These are phyloP conservation scores for Proisotoma minuta DNA, from an alignment of 2,888 invertebrate genomes.

Conservation along the genomic window DNA sequence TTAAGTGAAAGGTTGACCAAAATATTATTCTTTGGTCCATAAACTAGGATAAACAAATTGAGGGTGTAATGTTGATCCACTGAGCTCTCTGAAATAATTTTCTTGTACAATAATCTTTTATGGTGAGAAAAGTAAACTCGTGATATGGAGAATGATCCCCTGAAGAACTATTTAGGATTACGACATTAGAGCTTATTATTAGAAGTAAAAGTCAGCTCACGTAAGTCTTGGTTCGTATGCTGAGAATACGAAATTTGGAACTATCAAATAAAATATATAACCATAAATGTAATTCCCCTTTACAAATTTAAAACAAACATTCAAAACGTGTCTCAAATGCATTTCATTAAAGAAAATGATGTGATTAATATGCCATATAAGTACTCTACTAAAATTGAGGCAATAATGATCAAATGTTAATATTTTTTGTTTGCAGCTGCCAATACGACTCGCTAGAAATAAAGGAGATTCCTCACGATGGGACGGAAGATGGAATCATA, in stretches of 20 bases:
- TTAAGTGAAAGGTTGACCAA: no score
- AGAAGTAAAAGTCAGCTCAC: conserved; percentile 24
- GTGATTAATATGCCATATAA: neutral
- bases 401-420: neutral
- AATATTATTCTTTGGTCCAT: no score
- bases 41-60: no score
- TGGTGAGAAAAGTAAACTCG: neutral
- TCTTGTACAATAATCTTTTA: neutral
- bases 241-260: neutral
- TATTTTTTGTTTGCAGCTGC: conserved; percentile 67
- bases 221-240: conserved; percentile 1
- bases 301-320: no score
- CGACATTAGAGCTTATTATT: neutral
- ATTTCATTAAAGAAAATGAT: neutral
- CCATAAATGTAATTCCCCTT: no score
- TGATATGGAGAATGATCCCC: neutral
- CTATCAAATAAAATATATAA: no score
- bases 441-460: conserved; percentile 73
- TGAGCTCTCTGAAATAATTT: neutral
- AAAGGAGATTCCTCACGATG: conserved; percentile 52
- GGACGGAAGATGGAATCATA: neutral
- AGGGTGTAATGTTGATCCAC: conserved; percentile 4
- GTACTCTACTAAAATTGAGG: neutral
- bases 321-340: no score
- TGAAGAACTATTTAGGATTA: neutral